Conservation (phyloP, 2,113 vertebrate species). For the Brachyhypopomus occidentalis region DNA sequence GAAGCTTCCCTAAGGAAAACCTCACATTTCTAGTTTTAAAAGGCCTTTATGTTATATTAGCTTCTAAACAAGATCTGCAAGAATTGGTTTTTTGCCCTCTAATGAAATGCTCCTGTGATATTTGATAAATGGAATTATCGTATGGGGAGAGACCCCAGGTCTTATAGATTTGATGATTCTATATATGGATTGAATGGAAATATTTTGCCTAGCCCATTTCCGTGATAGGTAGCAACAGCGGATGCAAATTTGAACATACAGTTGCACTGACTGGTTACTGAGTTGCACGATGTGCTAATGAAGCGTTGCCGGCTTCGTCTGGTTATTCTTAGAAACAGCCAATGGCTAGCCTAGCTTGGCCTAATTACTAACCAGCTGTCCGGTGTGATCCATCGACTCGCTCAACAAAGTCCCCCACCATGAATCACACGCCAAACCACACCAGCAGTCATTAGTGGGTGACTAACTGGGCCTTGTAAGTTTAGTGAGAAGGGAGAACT, state of each 20-base stretch:
- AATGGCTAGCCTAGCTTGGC: constrained; percentile 17
- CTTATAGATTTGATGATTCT: not conserved
- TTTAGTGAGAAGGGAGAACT: not conserved
- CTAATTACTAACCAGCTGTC: constrained; percentile 20
- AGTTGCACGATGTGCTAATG: constrained; percentile 8
- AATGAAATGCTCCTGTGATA: not conserved
- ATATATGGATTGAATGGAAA: not conserved
- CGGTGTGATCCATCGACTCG: constrained; percentile 21
- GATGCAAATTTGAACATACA: not conserved
- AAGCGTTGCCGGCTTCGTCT: not conserved
- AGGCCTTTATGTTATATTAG: too few species aligned
- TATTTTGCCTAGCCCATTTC: not conserved
- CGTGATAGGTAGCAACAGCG: not conserved
- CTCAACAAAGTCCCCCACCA: constrained; percentile 19
- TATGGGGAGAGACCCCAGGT: not conserved
- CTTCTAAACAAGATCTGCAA: too few species aligned
- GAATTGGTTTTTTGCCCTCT: not conserved
- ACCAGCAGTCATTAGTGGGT: constrained; percentile 3
- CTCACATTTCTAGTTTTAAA: too few species aligned
- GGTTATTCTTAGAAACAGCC: constrained; percentile 34
- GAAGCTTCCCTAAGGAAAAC: not conserved
- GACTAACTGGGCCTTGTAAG: constrained; percentile 5
- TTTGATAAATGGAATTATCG: not conserved
- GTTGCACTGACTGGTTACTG: not conserved
- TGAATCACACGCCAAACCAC: constrained; percentile 24